A percentile compares a stretch with the other conserved stretches of the same genome.
These are phyloP conservation scores for Subacronicta megacephala DNA, from an alignment of 2,888 invertebrate species.

Conservation along the genomic window DNA sequence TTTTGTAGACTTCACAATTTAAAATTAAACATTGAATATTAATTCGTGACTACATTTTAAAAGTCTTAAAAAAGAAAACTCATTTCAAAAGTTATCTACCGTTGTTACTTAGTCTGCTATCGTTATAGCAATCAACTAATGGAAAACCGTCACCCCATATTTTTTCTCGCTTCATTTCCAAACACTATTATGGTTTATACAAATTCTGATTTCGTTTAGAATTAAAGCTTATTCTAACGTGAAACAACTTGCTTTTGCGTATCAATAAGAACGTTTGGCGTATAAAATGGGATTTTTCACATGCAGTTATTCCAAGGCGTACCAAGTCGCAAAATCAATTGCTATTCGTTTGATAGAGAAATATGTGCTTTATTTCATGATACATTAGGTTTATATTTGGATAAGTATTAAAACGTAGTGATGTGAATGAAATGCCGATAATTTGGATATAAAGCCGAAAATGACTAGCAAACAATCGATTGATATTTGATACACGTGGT, in stretches of 20 bases:
- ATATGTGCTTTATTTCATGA: slow-evolving; percentile 22
- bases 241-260: slow-evolving; percentile 33
- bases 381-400: slow-evolving; percentile 20
- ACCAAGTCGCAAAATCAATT: slow-evolving; percentile 32
- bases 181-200: slow-evolving; percentile 29
- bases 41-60: slow-evolving; percentile 16
- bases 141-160: slow-evolving; percentile 47
- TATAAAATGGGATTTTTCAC: slow-evolving; percentile 31
- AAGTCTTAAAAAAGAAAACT: slow-evolving; percentile 12
- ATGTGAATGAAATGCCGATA: slow-evolving; percentile 9
- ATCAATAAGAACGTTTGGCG: slow-evolving; percentile 5
- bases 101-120: slow-evolving; percentile 42
- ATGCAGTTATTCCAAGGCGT: slow-evolving; percentile 25
- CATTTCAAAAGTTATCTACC: slow-evolving; percentile 30
- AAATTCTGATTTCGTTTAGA: slow-evolving; percentile 29
- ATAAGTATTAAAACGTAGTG: not conserved
- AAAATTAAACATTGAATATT: slow-evolving; percentile 8
- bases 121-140: slow-evolving; percentile 54
- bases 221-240: slow-evolving; percentile 34
- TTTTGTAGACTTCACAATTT: not conserved
- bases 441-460: slow-evolving; percentile 8
- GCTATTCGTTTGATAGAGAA: slow-evolving; percentile 18
- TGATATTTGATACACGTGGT: not conserved
- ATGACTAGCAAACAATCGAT: not conserved
- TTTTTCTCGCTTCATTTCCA: slow-evolving; percentile 43